phyloP scores from a whole-genome alignment of 2,113 vertebrate species.

The Falco punctatus region DNA sequence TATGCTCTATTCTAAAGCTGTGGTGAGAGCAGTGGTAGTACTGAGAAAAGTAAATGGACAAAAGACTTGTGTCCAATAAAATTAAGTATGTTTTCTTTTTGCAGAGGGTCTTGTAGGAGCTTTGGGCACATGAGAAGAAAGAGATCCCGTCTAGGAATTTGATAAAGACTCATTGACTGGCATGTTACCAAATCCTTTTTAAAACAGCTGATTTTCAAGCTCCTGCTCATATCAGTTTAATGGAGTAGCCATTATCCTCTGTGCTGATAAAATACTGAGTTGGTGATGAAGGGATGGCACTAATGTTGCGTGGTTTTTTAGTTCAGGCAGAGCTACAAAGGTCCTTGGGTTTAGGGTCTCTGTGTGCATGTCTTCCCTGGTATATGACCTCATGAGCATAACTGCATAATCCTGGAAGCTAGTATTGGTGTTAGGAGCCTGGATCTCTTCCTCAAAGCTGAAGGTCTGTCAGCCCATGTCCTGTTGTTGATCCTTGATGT shows the following conservation, averaged over 20 bases:
- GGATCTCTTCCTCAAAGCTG: not conserved
- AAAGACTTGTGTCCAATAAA: not conserved
- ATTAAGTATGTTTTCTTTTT: not conserved
- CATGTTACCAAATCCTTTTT: not conserved
- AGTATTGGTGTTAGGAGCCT: not conserved
- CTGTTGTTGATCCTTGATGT: not conserved
- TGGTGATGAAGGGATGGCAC: not conserved
- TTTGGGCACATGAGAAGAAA: not conserved
- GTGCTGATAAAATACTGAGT: not conserved
- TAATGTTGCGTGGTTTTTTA: not conserved
- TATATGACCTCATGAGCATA: not conserved
- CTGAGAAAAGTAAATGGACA: not conserved
- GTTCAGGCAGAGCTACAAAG: not conserved
- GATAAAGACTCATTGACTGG: not conserved
- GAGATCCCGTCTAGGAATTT: not conserved
- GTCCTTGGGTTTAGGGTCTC: not conserved
- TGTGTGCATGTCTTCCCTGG: not conserved
- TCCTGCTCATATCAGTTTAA: not conserved
- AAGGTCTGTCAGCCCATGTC: not conserved
- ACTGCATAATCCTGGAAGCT: not conserved
- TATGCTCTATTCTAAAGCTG: not conserved
- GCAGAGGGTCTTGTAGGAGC: not conserved
- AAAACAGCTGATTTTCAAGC: not conserved
- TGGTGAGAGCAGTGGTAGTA: not conserved
- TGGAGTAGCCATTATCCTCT: not conserved